Evolutionary conservation across 2,113 vertebrate genomes (phyloP).

Genomic region (Macheiramphus alcinus): DNA sequence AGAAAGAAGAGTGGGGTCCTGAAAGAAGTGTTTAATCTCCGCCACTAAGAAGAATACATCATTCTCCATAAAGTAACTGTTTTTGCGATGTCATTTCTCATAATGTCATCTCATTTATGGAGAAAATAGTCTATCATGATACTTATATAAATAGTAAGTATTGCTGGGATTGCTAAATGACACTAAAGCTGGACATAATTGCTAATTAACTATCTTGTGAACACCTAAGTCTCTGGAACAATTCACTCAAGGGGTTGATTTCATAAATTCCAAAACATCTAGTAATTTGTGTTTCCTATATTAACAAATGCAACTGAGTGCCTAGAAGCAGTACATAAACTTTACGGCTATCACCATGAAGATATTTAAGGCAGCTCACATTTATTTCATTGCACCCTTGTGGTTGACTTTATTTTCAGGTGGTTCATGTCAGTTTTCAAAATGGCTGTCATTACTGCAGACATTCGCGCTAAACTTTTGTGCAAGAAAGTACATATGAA

Average conservation of each 20-base stretch:
- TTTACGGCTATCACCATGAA: neutral
- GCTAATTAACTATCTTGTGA: neutral
- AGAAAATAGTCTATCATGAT: neutral
- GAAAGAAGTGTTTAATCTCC: neutral
- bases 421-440: neutral
- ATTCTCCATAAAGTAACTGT: neutral
- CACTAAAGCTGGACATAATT: neutral
- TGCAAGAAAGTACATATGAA: neutral
- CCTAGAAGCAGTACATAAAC: neutral
- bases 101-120: neutral
- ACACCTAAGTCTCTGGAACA: neutral
- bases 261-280: neutral
- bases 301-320: neutral
- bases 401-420: neutral
- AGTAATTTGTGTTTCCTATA: neutral
- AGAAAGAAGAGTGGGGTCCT: neutral
- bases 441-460: neutral
- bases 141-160: neutral
- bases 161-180: neutral
- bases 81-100: neutral
- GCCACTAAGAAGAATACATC: neutral
- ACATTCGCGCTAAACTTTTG: neutral
- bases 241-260: neutral
- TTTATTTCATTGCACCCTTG: neutral
- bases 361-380: neutral